Evolutionary conservation across 2,888 invertebrate species (phyloP).

Genomic region (Onchidella celtica): DNA sequence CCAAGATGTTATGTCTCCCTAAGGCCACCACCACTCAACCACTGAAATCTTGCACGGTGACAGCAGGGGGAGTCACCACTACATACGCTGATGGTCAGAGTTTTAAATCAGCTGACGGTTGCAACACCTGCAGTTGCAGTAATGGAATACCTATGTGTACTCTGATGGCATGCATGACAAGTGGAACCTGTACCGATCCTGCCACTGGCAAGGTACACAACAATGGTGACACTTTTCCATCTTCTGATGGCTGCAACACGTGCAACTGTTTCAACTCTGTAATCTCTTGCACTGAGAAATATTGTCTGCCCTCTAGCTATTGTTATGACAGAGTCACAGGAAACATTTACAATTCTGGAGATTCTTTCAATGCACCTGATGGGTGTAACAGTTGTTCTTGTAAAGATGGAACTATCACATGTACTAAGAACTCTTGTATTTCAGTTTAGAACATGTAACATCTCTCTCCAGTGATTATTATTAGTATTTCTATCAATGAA

Average conservation of each 20-base stretch:
- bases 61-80: neutral
- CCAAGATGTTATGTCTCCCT: neutral
- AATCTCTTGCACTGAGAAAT: constrained; percentile 35
- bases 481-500: too few relatives aligned
- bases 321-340: constrained; percentile 1
- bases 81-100: constrained; percentile 25
- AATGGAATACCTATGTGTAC: constrained; percentile 22
- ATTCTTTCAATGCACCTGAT: constrained; percentile 6
- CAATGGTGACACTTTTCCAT: neutral
- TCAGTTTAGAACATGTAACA: neutral
- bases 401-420: neutral
- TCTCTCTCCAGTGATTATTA: too few relatives aligned
- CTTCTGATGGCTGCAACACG: constrained; percentile 32
- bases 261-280: constrained; percentile 2
- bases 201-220: neutral
- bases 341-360: neutral
- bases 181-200: neutral
- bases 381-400: constrained; percentile 1
- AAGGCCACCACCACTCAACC: neutral
- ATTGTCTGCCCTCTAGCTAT: neutral
- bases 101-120: constrained; percentile 31
- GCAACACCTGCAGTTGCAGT: constrained; percentile 36
- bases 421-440: constrained; percentile 1
- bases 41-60: neutral
- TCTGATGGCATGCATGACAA: constrained; percentile 3